Percentiles rank a stretch among this genome's conserved stretches.
Conservation (phyloP, 2,888 invertebrate species). For the Drosophila siamana region DNA sequence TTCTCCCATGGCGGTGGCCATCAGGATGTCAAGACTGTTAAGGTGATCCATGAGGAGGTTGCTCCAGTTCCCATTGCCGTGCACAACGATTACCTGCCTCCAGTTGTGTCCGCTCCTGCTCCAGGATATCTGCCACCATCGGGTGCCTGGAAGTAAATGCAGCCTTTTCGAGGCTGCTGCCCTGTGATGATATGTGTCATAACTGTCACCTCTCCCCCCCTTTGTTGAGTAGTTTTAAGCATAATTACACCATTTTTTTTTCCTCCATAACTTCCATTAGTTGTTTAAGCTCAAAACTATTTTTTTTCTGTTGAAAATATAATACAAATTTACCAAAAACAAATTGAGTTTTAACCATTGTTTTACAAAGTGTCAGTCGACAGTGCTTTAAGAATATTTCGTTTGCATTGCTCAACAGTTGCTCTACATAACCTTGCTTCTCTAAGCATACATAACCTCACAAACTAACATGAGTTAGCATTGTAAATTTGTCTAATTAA, state of each 20-base stretch:
- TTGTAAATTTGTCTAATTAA: too few species aligned
- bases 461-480: too few species aligned
- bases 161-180: constrained; percentile 20
- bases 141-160: constrained; percentile 65
- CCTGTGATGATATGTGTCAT: constrained; percentile 69
- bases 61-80: constrained; percentile 40
- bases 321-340: constrained; percentile 15
- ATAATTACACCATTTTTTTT: constrained; percentile 37
- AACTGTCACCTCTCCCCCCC: constrained; percentile 58
- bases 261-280: constrained; percentile 29
- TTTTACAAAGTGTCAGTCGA: not conserved
- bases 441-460: too few species aligned
- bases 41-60: constrained; percentile 68
- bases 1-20: constrained; percentile 48
- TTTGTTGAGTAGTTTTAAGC: constrained; percentile 74
- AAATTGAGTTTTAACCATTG: not conserved
- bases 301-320: constrained; percentile 60
- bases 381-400: not conserved
- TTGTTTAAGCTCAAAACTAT: constrained; percentile 21
- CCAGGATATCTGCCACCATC: constrained; percentile 71
- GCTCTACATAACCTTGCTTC: not conserved
- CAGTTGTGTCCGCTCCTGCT: constrained; percentile 51
- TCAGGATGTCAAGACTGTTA: constrained; percentile 66
- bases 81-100: constrained; percentile 59
- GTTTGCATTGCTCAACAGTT: not conserved